Evolutionary conservation across 2,797 vertebrate genomes (phyloP).

Genomic region (Tenualosa ilisha): DNA sequence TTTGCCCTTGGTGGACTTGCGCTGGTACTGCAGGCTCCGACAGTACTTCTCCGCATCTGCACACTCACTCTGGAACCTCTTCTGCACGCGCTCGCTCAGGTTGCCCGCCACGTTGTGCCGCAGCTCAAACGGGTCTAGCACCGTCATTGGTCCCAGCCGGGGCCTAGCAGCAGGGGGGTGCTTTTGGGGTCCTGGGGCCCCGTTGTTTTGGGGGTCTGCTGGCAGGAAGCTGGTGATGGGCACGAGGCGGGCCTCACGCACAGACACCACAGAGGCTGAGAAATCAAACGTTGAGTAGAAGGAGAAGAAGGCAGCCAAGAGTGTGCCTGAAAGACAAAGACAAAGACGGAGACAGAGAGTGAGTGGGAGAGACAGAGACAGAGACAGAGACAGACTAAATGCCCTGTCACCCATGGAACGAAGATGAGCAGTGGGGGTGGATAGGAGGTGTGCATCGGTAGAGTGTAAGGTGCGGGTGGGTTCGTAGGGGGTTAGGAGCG

Average conservation of each 20-base stretch:
- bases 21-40: constrained; percentile 85
- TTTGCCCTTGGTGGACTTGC: constrained; percentile 79
- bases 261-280: constrained; percentile 73
- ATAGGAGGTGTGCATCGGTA: too few species aligned
- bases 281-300: constrained; percentile 83
- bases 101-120: constrained; percentile 91
- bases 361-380: neutral
- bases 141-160: constrained; percentile 79
- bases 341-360: neutral
- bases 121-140: constrained; percentile 91
- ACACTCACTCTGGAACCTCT: constrained; percentile 77
- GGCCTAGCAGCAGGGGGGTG: constrained; percentile 34
- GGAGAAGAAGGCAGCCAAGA: constrained; percentile 86
- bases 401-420: too few species aligned
- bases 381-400: too few species aligned
- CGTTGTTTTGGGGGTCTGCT: constrained; percentile 16
- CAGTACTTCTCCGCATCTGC: constrained; percentile 82
- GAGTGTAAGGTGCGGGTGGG: too few species aligned
- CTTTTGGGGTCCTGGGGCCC: constrained; percentile 36
- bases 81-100: constrained; percentile 75
- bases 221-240: constrained; percentile 71
- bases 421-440: too few species aligned
- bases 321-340: constrained; percentile 66
- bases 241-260: constrained; percentile 72
- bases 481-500: too few species aligned